Conservation (phyloP, 2,797 vertebrate species). For the Tauraco hartlaubi region DNA sequence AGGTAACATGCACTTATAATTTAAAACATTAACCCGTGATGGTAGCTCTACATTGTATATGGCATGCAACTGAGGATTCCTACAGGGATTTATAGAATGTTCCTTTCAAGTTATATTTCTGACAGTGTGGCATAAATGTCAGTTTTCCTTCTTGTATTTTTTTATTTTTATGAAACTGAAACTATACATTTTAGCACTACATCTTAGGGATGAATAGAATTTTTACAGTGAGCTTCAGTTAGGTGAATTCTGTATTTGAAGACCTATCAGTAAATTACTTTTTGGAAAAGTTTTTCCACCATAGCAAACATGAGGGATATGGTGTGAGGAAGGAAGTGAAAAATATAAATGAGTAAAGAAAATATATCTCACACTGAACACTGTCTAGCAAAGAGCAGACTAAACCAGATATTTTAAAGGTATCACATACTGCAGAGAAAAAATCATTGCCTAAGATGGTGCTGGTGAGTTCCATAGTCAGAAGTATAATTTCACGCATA, state of each 20-base stretch:
- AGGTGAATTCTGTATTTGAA: not conserved
- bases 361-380: not conserved
- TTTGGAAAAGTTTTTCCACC: not conserved
- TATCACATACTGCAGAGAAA: not conserved
- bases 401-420: not conserved
- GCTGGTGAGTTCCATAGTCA: not conserved
- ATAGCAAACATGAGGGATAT: not conserved
- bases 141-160: not conserved
- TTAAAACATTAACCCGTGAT: not conserved
- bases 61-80: not conserved
- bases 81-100: not conserved
- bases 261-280: not conserved
- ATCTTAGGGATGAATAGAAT: not conserved
- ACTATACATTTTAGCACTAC: not conserved
- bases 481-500: not conserved
- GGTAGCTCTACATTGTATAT: not conserved
- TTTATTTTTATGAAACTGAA: not conserved
- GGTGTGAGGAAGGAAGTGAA: not conserved
- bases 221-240: not conserved
- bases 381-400: not conserved
- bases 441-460: not conserved
- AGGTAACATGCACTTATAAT: not conserved
- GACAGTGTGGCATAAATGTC: not conserved
- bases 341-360: not conserved
- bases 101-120: not conserved